Percentiles rank a stretch among this genome's conserved stretches.
Conservation (phyloP, 2,888 invertebrate genomes). For the Nomada ferruginata region DNA sequence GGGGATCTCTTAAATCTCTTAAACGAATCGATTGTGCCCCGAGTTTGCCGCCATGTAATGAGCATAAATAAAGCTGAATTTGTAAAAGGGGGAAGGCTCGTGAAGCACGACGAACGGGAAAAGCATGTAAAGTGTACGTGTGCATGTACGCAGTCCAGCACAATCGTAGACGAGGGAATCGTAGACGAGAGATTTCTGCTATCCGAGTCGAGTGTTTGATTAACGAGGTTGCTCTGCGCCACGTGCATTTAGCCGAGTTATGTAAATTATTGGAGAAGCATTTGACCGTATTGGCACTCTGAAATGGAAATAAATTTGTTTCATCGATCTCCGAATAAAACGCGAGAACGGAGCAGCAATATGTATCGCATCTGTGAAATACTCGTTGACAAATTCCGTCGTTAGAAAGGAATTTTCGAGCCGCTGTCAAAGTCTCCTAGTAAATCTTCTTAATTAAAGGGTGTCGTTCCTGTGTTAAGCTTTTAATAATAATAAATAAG, state of each 20-base stretch:
- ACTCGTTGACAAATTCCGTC: too few relatives aligned
- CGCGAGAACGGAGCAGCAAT: background rate
- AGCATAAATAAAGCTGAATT: conserved; percentile 25
- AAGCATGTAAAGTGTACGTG: background rate
- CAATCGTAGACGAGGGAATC: conserved; percentile 5
- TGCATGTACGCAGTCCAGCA: background rate
- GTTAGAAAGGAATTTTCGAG: too few relatives aligned
- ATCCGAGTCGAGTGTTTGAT: conserved; percentile 29
- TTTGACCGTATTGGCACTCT: background rate
- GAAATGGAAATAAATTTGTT: conserved; percentile 6
- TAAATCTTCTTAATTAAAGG: too few relatives aligned
- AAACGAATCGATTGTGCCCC: conserved; percentile 18
- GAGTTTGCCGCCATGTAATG: conserved; percentile 7
- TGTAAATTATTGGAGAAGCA: conserved; percentile 21
- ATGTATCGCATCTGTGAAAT: too few relatives aligned
- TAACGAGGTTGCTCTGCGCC: conserved; percentile 14
- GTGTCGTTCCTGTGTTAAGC: too few relatives aligned
- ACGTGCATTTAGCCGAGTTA: conserved; percentile 19
- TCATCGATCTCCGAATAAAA: background rate
- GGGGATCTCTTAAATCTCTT: conserved; percentile 1
- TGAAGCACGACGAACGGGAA: background rate
- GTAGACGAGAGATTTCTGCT: conserved; percentile 11
- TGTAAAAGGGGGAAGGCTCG: conserved; percentile 1
- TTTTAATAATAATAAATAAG: too few relatives aligned
- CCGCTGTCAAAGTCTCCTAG: too few relatives aligned